Evolutionary conservation across 2,113 vertebrate species (phyloP), one percentile per base, ranked within the genome.

Genomic region (Dromaius novaehollandiae): DNA sequence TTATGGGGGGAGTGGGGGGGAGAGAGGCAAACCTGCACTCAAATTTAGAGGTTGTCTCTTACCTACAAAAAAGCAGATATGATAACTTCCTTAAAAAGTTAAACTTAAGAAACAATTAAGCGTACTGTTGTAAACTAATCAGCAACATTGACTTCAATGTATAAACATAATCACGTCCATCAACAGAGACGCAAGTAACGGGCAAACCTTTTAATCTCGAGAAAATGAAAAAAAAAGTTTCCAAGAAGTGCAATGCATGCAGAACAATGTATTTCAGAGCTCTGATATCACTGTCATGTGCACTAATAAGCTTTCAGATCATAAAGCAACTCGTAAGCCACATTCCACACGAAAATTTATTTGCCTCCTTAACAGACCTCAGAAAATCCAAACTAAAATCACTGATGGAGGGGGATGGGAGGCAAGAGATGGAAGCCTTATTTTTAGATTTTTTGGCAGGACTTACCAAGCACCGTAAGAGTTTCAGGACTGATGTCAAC

Each of bases 381-480:
- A 94, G 76, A 95, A 95, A 97, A 96, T 71, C 93, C 95, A 80
- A 97, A 91, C 82, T 76, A 74, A 80, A 94, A 30, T 77, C 69
- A 36, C 46, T 34, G 73, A 91, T 34, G 36, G 66, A 89, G 83
- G 69, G 83, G 83, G 95, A 93, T 32, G 95, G 88, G 69, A 95
- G 5, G 81, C 32, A 88, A 91, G 56, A 30, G 61, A 79, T 82
- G 20, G 18, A 89, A 91, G 18, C 34, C 81, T 82, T 89, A 95
- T 96, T 98, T 95, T 97, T 96, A 97, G 96, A 93, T 81, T 82
- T 93, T 88, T 81, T 95, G 89, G 91, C 97, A 96, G 96, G 82
- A 95, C 92, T 97, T 95, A 96, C 77, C 92, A 60, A 48, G 63
- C 40, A 94, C 86, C 89, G 84, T 88, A 91, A 96, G 93, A 90